Conservation (phyloP, 2,113 vertebrate species). For the Hipposideros armiger region DNA sequence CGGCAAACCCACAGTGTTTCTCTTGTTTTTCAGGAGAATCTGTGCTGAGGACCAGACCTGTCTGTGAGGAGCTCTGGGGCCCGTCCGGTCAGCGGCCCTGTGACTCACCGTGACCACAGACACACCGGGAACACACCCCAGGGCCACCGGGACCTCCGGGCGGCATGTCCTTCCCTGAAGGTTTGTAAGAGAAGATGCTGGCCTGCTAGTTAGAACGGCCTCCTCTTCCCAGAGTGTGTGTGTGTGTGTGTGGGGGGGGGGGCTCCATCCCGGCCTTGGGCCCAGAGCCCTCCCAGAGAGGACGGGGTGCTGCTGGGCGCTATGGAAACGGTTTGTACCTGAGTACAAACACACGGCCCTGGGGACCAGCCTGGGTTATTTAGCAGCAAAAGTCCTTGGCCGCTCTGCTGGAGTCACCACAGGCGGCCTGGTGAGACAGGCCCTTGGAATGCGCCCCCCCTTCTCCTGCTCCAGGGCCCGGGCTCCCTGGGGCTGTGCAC, state of each 20-base stretch:
- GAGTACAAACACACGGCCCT: conserved; percentile 61
- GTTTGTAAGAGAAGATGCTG: neutral
- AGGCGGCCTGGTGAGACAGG: conserved; percentile 24
- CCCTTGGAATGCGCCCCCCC: neutral
- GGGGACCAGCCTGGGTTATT: conserved; percentile 75
- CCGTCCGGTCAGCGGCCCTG: too few species aligned
- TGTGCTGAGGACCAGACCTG: too few species aligned
- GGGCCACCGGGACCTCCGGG: too few species aligned
- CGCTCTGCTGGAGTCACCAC: neutral
- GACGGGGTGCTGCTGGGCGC: neutral
- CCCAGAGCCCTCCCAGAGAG: neutral
- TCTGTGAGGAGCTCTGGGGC: too few species aligned
- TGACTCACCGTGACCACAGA: too few species aligned
- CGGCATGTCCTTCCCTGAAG: neutral
- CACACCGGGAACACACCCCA: too few species aligned
- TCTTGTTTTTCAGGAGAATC: too few species aligned
- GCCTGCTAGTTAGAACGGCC: neutral
- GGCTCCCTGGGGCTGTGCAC: neutral
- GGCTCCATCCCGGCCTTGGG: neutral
- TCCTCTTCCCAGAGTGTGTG: neutral
- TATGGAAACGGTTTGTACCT: conserved; percentile 71
- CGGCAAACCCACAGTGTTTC: too few species aligned
- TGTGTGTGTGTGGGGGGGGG: neutral
- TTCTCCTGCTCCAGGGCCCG: accelerated
- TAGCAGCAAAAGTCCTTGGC: conserved; percentile 79